Evolutionary conservation across 2,113 vertebrate species (phyloP).

Genomic region (Gobiocypris rarus): DNA sequence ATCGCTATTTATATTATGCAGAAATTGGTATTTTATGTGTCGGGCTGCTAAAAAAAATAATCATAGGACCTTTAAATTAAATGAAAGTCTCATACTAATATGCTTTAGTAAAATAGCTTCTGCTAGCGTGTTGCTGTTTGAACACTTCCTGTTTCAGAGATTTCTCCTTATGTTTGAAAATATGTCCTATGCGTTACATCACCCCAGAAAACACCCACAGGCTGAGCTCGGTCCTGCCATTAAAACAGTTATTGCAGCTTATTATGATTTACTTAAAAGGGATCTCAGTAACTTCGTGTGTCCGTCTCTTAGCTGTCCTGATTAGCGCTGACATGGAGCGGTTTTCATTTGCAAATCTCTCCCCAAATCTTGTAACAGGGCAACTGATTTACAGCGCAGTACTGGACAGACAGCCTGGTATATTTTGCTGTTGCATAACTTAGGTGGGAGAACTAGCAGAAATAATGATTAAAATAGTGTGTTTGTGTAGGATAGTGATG

Average conservation of each 20-base stretch:
- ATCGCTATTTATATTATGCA: no score
- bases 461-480: background rate
- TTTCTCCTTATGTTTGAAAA: conserved; percentile 49
- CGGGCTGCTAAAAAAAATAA: no score
- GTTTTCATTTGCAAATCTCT: conserved; percentile 17
- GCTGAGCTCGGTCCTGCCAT: conserved; percentile 19
- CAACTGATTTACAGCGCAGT: background rate
- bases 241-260: conserved; percentile 27
- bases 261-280: conserved; percentile 23
- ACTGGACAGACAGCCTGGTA: background rate
- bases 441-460: background rate
- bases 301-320: background rate
- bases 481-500: background rate
- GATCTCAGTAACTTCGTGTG: background rate
- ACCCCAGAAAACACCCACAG: conserved; percentile 46
- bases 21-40: no score
- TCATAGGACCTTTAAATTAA: background rate
- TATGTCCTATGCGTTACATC: conserved; percentile 50
- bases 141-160: conserved; percentile 20
- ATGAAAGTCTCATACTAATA: background rate
- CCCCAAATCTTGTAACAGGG: background rate
- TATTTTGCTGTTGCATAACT: background rate
- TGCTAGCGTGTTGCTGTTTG: conserved; percentile 14
- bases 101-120: background rate
- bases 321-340: background rate